These are phyloP conservation scores for Spongilla lacustris DNA, from an alignment of 37 sponge, comb jelly and placozoan genomes.

Conservation along the genomic window DNA sequence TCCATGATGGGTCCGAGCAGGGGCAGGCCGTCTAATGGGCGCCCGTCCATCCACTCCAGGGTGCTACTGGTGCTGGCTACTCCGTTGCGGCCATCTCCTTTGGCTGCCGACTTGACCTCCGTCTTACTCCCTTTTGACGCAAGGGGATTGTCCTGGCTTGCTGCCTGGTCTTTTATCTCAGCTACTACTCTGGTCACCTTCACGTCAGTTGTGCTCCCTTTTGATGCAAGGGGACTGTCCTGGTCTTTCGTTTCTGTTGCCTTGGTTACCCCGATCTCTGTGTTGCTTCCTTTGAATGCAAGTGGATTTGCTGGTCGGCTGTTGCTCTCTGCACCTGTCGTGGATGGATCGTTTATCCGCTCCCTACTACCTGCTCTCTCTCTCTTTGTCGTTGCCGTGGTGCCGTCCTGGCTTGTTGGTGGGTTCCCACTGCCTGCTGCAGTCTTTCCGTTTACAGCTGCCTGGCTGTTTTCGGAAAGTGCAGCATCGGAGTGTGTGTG, in stretches of 20 bases:
- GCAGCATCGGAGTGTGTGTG: background rate
- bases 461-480: background rate
- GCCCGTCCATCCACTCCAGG: background rate
- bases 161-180: too few species aligned
- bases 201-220: too few species aligned
- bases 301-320: background rate
- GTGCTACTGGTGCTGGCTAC: background rate
- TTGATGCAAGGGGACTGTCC: too few species aligned
- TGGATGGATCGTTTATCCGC: background rate
- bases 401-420: background rate
- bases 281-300: too few species aligned
- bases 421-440: background rate
- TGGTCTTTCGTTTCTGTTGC: too few species aligned
- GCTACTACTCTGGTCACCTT: too few species aligned
- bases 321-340: background rate
- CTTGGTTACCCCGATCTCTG: too few species aligned
- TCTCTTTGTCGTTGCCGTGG: background rate
- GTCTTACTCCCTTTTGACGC: too few species aligned
- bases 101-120: too few species aligned
- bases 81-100: background rate
- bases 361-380: background rate
- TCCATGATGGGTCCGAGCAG: background rate
- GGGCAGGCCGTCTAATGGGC: background rate
- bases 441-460: background rate
- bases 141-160: too few species aligned